Base-by-base conservation (phyloP, 1,140 invertebrate species). In the Pseudachorutes palmiensis region DNA sequence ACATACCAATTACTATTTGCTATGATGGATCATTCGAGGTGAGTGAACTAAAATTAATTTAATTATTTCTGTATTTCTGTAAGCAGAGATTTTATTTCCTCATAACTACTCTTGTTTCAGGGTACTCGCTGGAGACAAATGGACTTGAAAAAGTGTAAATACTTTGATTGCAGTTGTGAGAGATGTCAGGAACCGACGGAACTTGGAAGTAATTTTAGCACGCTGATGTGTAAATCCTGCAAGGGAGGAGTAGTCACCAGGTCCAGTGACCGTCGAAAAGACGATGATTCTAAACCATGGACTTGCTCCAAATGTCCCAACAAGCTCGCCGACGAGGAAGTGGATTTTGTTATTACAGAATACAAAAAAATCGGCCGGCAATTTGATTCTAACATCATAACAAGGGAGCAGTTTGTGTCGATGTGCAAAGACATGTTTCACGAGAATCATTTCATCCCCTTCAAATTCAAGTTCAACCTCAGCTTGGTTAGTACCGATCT, bases 111-210 rank as follows among this genome's bases (percentile, higher is more conserved):
- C 29, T 9, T 30, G 32, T 55, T 58, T 24, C 29, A 87, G 88
- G 86, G 87, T 45, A 88, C 87, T 0, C 79, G 82, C 1, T 85
- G 84, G 68, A 79, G 89, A 14, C 80, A 86, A 31, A 83, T 86
- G 49, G 85, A 89, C 77, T 78, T 91, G 3, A 77, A 81, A 19
- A 83, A 87, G 67, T 87, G 87, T 0, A 91, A 91, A 77, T 88
- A 86, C 76, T 91, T 92, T 75, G 83, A 85, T 67, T 92, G 90
- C 76, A 75, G 73, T 1, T 92, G 90, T 73, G 70, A 76, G 0
- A 80, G 90, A 24, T 92, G 90, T 75, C 74, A 77, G 2, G 90
- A 92, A 77, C 82, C 85, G 9, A 88, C 88, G 0, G 90, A 92
- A 74, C 80, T 88, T 31, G 83, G 82, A 2, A 89, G 88, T 1